phyloP scores from a whole-genome alignment of 1,140 invertebrate genomes.

The Diabrotica virgifera region DNA sequence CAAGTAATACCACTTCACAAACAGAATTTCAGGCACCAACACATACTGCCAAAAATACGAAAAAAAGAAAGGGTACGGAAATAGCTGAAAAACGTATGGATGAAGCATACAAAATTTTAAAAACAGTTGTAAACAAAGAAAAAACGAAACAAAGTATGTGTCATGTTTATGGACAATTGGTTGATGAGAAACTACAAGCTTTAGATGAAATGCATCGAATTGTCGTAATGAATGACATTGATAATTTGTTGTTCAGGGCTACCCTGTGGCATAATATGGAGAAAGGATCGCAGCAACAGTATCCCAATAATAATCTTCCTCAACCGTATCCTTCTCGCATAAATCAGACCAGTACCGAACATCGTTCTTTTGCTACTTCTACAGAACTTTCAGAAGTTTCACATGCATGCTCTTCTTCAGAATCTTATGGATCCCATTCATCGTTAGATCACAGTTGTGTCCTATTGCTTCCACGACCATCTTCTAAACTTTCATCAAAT shows the following conservation, averaged over 20 bases:
- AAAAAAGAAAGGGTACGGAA: conserved; percentile 3
- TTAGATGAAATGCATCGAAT: conserved; percentile 11
- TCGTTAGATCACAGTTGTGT: too few species aligned
- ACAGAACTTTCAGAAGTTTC: too few species aligned
- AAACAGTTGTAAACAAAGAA: conserved; percentile 7
- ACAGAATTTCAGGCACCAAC: conserved; percentile 6
- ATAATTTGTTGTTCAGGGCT: conserved; percentile 8
- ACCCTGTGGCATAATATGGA: conserved; percentile 9
- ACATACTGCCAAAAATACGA: neutral
- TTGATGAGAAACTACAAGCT: conserved; percentile 6
- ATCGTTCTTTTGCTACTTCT: too few species aligned
- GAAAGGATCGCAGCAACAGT: conserved; percentile 9
- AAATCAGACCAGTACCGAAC: too few species aligned
- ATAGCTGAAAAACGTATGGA: conserved; percentile 7
- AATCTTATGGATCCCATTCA: too few species aligned
- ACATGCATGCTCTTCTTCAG: too few species aligned
- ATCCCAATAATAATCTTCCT: neutral
- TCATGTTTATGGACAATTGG: conserved; percentile 9
- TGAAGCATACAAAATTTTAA: conserved; percentile 8
- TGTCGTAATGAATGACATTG: conserved; percentile 19
- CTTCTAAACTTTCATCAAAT: too few species aligned
- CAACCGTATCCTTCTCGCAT: too few species aligned
- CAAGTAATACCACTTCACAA: neutral
- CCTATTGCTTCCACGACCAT: too few species aligned
- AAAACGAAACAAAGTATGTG: neutral